A percentile compares a stretch with the other conserved stretches of the same genome.
Conservation (phyloP, 2,113 vertebrate genomes). For the Herpailurus yagouaroundi region DNA sequence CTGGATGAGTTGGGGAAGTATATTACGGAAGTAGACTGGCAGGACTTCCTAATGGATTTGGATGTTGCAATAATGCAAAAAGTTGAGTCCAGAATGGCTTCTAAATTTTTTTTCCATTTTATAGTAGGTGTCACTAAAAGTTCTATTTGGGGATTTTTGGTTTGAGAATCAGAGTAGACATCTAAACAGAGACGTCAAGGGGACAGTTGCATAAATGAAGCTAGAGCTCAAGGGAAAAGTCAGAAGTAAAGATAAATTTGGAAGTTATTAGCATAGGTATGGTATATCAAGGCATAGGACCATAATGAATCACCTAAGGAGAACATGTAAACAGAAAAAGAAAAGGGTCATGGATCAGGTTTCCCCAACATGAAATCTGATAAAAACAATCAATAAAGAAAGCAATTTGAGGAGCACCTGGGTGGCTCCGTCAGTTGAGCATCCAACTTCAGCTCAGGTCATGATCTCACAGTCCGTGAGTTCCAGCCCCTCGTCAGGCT, state of each 20-base stretch:
- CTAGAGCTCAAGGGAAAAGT: not conserved
- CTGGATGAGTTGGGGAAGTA: not conserved
- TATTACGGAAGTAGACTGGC: not conserved
- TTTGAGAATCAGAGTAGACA: not conserved
- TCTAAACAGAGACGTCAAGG: not conserved
- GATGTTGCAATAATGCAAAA: not conserved
- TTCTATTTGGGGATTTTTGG: not conserved
- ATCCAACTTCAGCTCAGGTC: too few relatives aligned
- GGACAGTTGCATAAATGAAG: not conserved
- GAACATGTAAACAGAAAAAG: not conserved
- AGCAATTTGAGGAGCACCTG: not conserved
- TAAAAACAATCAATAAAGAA: not conserved
- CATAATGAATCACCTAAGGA: not conserved
- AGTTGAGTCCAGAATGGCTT: not conserved
- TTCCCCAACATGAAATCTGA: not conserved
- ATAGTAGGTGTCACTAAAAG: not conserved
- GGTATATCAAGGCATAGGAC: not conserved
- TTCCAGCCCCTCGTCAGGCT: too few relatives aligned
- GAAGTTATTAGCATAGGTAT: not conserved
- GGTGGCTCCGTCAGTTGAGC: too few relatives aligned
- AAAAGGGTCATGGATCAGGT: not conserved
- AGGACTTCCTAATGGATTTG: not conserved
- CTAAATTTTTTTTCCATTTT: not conserved
- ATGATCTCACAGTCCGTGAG: too few relatives aligned
- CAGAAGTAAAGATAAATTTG: not conserved